phyloP scores from a whole-genome alignment of 2,888 invertebrate species.

The Drosophila setosimentum region DNA sequence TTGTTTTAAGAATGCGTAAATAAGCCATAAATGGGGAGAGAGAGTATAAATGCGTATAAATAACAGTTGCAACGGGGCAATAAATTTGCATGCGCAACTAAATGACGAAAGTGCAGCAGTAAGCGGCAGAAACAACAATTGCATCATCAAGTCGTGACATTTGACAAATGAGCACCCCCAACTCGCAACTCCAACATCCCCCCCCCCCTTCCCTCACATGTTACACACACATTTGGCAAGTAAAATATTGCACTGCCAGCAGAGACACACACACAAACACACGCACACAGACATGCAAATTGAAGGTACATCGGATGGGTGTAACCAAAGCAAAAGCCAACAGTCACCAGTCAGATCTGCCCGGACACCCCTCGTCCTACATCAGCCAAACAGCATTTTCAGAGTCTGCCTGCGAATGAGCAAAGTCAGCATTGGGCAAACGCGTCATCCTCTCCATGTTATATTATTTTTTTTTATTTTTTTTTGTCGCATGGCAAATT shows the following conservation, averaged over 20 bases:
- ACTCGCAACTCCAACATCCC: neutral
- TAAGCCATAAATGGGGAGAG: conserved; percentile 66
- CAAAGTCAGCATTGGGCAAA: conserved; percentile 39
- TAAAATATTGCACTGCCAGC: conserved; percentile 74
- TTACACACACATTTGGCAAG: conserved; percentile 57
- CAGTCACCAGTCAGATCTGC: conserved; percentile 41
- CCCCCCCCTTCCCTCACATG: no score
- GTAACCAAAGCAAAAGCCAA: conserved; percentile 72
- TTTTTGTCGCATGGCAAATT: conserved; percentile 70
- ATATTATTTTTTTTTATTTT: conserved; percentile 1
- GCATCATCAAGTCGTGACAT: conserved; percentile 82
- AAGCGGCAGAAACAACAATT: conserved; percentile 62
- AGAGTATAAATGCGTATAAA: conserved; percentile 49
- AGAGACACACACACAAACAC: conserved; percentile 37
- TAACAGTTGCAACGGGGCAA: conserved; percentile 57
- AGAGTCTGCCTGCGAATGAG: conserved; percentile 48
- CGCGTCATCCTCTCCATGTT: neutral
- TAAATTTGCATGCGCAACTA: conserved; percentile 76
- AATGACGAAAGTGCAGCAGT: conserved; percentile 64
- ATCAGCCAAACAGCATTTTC: conserved; percentile 20
- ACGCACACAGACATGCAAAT: conserved; percentile 45
- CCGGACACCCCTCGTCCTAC: neutral
- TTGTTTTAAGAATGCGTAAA: conserved; percentile 65
- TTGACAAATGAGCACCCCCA: conserved; percentile 78
- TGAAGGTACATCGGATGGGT: conserved; percentile 78